These are phyloP conservation scores for Manis javanica DNA, from an alignment of 2,797 vertebrate species.

Conservation along the genomic window DNA sequence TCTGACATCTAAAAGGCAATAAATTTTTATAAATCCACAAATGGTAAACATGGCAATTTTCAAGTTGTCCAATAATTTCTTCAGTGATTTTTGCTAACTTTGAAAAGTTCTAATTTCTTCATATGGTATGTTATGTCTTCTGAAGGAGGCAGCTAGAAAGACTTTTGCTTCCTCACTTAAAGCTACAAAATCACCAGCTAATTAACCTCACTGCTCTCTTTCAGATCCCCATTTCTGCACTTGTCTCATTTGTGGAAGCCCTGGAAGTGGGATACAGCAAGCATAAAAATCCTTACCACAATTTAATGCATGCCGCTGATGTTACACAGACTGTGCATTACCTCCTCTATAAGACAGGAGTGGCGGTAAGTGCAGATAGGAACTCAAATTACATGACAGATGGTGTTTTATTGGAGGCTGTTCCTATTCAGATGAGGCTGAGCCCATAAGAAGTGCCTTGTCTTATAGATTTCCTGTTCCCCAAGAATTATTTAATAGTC, in stretches of 20 bases:
- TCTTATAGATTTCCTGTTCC: not conserved
- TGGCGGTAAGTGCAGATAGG: slow-evolving; percentile 89
- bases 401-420: not conserved
- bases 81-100: not conserved
- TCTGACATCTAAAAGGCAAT: not conserved
- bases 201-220: slow-evolving; percentile 43
- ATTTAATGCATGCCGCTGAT: slow-evolving; percentile 95
- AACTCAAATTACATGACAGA: not conserved
- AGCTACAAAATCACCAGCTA: not conserved
- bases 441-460: not conserved
- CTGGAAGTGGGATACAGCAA: slow-evolving; percentile 97
- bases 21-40: not conserved
- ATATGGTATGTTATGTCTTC: not conserved
- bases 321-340: slow-evolving; percentile 97
- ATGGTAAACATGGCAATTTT: not conserved
- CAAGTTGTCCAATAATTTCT: not conserved
- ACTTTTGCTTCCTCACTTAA: not conserved
- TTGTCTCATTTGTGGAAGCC: slow-evolving; percentile 95
- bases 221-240: slow-evolving; percentile 95
- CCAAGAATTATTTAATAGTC: not conserved
- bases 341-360: slow-evolving; percentile 94
- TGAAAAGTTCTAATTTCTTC: not conserved
- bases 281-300: slow-evolving; percentile 98
- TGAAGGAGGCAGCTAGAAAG: not conserved
- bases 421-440: not conserved